Conservation (phyloP, 2,113 vertebrate species). For the Oenanthe oenanthe region DNA sequence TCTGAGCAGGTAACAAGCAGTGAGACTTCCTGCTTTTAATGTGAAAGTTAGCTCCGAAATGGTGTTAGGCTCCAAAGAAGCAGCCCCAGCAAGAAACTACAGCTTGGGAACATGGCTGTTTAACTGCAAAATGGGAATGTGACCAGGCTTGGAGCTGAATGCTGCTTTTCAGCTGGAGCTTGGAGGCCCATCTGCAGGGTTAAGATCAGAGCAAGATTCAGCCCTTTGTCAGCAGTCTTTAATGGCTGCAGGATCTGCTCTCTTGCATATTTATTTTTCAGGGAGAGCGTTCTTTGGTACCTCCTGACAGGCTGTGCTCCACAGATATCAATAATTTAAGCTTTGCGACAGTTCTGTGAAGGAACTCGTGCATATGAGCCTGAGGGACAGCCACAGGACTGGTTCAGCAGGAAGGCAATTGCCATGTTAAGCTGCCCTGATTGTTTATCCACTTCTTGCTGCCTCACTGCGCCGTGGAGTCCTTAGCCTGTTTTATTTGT, state of each 20-base stretch:
- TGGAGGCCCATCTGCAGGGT: not conserved
- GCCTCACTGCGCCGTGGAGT: not conserved
- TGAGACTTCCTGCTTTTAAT: not conserved
- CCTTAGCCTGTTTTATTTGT: not conserved
- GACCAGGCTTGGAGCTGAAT: not conserved
- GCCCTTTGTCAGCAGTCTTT: not conserved
- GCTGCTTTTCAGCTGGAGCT: not conserved
- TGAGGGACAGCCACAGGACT: slow-evolving; percentile 34
- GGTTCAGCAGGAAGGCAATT: slow-evolving; percentile 40
- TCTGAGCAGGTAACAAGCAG: not conserved
- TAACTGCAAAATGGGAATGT: not conserved
- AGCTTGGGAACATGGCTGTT: not conserved
- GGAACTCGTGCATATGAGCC: not conserved
- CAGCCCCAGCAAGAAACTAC: not conserved
- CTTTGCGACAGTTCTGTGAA: not conserved
- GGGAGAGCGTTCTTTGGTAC: not conserved
- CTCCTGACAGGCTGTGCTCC: not conserved
- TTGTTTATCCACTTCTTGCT: slow-evolving; percentile 26
- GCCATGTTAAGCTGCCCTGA: not conserved
- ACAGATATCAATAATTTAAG: slow-evolving; percentile 35
- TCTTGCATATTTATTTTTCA: not conserved
- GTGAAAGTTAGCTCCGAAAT: not conserved
- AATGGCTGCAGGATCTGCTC: not conserved
- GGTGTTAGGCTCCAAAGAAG: not conserved
- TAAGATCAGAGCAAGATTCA: not conserved